Base-by-base conservation (phyloP, 2,888 invertebrate species). In the Pandemis cinnamomeana region DNA sequence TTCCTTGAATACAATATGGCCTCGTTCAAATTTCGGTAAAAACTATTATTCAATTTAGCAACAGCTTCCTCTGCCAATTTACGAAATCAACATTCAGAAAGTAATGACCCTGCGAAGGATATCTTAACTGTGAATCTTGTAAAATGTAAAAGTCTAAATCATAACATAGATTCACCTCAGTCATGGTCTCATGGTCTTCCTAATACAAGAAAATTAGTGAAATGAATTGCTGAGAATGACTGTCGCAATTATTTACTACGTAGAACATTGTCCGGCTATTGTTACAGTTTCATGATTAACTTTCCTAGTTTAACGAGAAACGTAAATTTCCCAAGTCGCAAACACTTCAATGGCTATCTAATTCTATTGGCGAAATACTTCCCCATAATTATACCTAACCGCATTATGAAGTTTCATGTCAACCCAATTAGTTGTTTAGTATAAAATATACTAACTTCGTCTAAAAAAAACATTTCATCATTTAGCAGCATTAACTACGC, bases 1-100 rank as follows among this genome's bases (percentile, higher is more conserved):
- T 55, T 55, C 55, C 67, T 67, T 67, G 67, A 67, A 67, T 67
- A 15, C 42, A 55, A 55, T 55, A 55, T 55, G 67, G 36, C 67
- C 67, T 42, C 8, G 20, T 8, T 55, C 42, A 7, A 51, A 55
- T 55, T 53, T 67, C 42, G 44, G 20, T 20, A 53, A 20, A 15
- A 55, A 8, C 20, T 15, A 15, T 55, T 55, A 8, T 20, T 20
- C 7, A 55, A 55, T 55, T 55, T 55, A 8, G 55, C 55, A 55
- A 55, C 15, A 8, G 20, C 20, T 55, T 20, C 55, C 55, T 55
- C 20, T 20, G 15, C 55, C 8, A 55, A 55, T 55, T 55, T 20
- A 8, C 4, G 20, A 20, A 55, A 55, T 55, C 20, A 7, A 8
- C 20, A 15, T 15, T 15, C 7, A 8, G 13, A 55, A 55, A n/a